Evolutionary conservation across 2,888 invertebrate species (phyloP), one percentile per base, ranked within the genome.

Genomic region (Hypomecis punctinalis): DNA sequence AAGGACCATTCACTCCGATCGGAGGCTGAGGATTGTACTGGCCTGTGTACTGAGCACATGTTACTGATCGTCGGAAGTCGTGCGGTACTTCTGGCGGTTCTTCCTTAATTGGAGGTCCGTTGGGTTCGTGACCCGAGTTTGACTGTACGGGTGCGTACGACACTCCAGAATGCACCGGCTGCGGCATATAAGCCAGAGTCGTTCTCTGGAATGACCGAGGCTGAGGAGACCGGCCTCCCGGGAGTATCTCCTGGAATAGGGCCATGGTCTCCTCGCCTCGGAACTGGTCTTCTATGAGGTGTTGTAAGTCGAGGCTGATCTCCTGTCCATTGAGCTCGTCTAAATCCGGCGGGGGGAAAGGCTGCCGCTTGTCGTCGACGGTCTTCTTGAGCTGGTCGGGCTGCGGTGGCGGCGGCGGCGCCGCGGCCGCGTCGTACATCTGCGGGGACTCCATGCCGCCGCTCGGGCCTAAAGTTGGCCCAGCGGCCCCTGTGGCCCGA

Each of bases 221-320:
- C 72, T 92, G 90, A 10, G 93, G 93, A n/a, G 92, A 91, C 53
- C 93, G 84, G 40, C 91, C 93, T 5, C 92, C 93, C 33, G 91
- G 96, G 33, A 98, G 93, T 84, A 98, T 97, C 82, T 98, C 98
- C 76, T 95, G 96, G 87, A 98, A 96, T 47, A 98, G 94, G 42
- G 97, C 97, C 88, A 95, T 89, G 3, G 94, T 93, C 79, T 95
- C 95, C 81, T 95, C 95, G 76, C 98, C 97, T 78, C 96, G 95
- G 91, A 98, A 98, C 91, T 97, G 97, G 86, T 98, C 98, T 91
- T 98, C 98, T 82, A 98, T 98, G 79, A 98, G 94, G 87, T 97
- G 97, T 83, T 98, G 98, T 73, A 98, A 93, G 83, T 98, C 98
- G 81, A 98, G 94, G 72, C 97, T 97, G 85, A 98, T 97, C 90